phyloP scores from a whole-genome alignment of 1,140 invertebrate species.

The Triops cancriformis region DNA sequence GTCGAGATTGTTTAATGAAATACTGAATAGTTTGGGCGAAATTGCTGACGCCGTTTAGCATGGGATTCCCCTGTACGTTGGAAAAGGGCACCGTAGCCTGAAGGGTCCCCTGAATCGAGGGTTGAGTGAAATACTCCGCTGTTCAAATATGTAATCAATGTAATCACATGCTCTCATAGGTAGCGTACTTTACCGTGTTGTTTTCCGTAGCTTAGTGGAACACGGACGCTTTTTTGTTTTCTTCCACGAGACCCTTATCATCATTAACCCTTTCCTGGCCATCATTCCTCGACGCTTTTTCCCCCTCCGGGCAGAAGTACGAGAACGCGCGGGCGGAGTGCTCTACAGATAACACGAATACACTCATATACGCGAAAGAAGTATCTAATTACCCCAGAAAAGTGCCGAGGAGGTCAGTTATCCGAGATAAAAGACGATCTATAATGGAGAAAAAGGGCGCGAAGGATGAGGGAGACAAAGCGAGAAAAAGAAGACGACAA shows the following conservation, averaged over 20 bases:
- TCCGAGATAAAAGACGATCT: slow-evolving; percentile 4
- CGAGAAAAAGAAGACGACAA: not conserved
- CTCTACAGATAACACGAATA: not conserved
- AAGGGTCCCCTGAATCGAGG: too few species aligned
- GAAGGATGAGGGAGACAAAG: not conserved
- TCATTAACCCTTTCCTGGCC: not conserved
- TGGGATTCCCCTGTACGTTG: too few species aligned
- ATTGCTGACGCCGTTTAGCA: too few species aligned
- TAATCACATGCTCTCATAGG: too few species aligned
- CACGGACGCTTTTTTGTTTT: not conserved
- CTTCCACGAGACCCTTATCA: not conserved
- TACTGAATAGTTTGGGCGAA: too few species aligned
- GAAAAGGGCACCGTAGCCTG: too few species aligned
- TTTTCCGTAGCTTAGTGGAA: not conserved
- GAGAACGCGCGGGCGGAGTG: not conserved
- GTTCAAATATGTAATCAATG: too few species aligned
- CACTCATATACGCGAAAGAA: not conserved
- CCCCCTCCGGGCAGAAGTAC: not conserved
- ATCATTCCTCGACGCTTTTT: not conserved
- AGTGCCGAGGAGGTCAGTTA: not conserved
- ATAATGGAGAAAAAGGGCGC: not conserved
- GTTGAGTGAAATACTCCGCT: too few species aligned
- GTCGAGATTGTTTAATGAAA: too few species aligned
- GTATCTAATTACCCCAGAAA: not conserved
- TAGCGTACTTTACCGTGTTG: too few species aligned